phyloP scores from a whole-genome alignment of 2,113 vertebrate species.

The Microcebus ravelobensis region DNA sequence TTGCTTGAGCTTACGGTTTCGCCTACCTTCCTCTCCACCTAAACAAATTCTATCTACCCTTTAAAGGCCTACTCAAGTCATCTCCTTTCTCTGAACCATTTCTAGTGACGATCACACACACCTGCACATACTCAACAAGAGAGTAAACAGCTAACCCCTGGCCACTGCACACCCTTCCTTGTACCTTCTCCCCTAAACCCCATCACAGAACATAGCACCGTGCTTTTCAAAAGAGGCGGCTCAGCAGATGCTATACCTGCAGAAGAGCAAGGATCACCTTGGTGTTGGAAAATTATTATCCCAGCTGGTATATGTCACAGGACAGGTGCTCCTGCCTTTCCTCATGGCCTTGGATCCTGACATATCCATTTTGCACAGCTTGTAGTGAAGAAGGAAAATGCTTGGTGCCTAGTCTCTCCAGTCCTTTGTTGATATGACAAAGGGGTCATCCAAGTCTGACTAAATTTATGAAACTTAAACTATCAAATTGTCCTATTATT shows the following conservation, averaged over 20 bases:
- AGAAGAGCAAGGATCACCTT: neutral
- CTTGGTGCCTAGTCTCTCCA: neutral
- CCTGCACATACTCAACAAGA: neutral
- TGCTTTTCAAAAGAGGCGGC: neutral
- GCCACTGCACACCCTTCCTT: neutral
- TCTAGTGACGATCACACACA: neutral
- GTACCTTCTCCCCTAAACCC: neutral
- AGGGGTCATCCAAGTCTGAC: neutral
- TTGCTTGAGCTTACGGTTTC: neutral
- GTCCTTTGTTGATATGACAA: neutral
- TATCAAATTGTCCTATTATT: neutral
- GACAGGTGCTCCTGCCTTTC: neutral
- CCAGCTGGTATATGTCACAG: neutral
- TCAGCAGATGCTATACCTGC: neutral
- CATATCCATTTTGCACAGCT: neutral
- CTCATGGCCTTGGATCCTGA: neutral
- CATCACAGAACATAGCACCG: neutral
- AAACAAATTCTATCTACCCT: neutral
- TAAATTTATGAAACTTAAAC: neutral
- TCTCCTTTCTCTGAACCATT: neutral
- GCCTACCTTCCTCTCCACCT: neutral
- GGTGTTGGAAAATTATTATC: neutral
- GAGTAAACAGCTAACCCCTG: neutral
- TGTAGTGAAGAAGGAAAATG: neutral
- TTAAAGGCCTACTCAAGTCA: neutral